Evolutionary conservation across 2,888 invertebrate genomes (phyloP).

Genomic region (Leptinotarsa rubiginosa): DNA sequence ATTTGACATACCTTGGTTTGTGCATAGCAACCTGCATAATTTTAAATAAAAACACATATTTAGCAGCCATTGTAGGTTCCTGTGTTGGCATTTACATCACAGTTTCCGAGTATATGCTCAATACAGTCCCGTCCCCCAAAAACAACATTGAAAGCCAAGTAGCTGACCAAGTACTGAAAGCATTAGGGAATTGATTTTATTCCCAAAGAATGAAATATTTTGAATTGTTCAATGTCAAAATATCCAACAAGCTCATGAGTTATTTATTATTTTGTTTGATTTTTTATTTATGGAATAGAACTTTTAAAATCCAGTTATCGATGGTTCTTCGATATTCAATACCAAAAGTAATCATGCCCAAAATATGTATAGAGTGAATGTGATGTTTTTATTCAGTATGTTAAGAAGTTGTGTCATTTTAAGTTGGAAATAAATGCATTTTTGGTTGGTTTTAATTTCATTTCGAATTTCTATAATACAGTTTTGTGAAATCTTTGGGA

Average conservation of each 20-base stretch:
- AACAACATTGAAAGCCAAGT: slow-evolving; percentile 55
- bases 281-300: neutral
- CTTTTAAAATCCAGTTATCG: neutral
- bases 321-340: neutral
- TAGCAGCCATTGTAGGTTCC: slow-evolving; percentile 83
- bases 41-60: slow-evolving; percentile 80
- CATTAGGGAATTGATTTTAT: slow-evolving; percentile 40
- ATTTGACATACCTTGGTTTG: slow-evolving; percentile 86
- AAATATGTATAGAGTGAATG: slow-evolving; percentile 18
- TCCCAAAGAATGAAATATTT: neutral
- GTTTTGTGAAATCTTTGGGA: no score
- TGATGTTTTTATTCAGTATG: slow-evolving; percentile 20
- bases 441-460: neutral
- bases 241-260: neutral
- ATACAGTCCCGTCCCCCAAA: slow-evolving; percentile 57
- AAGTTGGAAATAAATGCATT: slow-evolving; percentile 13
- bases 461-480: neutral
- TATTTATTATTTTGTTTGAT: neutral
- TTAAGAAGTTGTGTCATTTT: slow-evolving; percentile 30
- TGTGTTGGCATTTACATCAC: slow-evolving; percentile 86
- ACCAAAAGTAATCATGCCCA: slow-evolving; percentile 5
- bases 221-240: slow-evolving; percentile 13
- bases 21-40: slow-evolving; percentile 88
- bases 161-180: slow-evolving; percentile 54
- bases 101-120: slow-evolving; percentile 83